Conservation (phyloP, 2,888 invertebrate species). For the Trichopria drosophilae region DNA sequence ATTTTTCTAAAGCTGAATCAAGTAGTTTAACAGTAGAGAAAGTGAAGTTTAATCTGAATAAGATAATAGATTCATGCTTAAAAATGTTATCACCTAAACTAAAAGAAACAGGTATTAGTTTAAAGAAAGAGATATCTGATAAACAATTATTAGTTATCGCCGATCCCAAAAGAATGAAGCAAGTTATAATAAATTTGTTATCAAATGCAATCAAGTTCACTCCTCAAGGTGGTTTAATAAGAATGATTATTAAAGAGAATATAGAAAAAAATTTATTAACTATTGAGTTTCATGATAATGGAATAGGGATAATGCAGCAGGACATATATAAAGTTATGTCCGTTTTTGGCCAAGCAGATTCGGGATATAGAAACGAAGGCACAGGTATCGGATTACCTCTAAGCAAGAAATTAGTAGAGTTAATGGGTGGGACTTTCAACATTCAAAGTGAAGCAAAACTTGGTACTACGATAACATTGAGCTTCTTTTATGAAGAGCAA, state of each 20-base stretch:
- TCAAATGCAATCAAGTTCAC: constrained; percentile 26
- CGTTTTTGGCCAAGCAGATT: constrained; percentile 28
- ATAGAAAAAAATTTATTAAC: constrained; percentile 28
- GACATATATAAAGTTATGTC: constrained; percentile 26
- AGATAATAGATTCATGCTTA: constrained; percentile 27
- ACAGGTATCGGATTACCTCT: constrained; percentile 26
- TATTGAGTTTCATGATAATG: constrained; percentile 28
- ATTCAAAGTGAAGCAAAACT: constrained; percentile 26
- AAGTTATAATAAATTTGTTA: constrained; percentile 27
- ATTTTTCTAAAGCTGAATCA: constrained; percentile 26
- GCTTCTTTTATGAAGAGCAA: constrained; percentile 21
- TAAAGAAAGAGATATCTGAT: constrained; percentile 26
- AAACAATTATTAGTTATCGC: constrained; percentile 23
- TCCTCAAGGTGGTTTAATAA: constrained; percentile 23
- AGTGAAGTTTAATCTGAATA: constrained; percentile 28
- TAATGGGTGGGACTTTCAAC: constrained; percentile 25
- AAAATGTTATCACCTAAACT: constrained; percentile 26
- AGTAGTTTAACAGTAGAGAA: constrained; percentile 28
- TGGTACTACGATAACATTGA: constrained; percentile 23
- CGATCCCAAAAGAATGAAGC: constrained; percentile 26
- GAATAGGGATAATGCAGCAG: constrained; percentile 27
- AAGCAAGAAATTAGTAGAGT: constrained; percentile 27
- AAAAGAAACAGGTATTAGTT: constrained; percentile 24
- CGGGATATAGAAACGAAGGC: constrained; percentile 27
- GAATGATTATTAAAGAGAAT: constrained; percentile 26